Evolutionary conservation across 2,888 invertebrate genomes (phyloP), one percentile per base, ranked within the genome.

Genomic region (Lingula anatina): DNA sequence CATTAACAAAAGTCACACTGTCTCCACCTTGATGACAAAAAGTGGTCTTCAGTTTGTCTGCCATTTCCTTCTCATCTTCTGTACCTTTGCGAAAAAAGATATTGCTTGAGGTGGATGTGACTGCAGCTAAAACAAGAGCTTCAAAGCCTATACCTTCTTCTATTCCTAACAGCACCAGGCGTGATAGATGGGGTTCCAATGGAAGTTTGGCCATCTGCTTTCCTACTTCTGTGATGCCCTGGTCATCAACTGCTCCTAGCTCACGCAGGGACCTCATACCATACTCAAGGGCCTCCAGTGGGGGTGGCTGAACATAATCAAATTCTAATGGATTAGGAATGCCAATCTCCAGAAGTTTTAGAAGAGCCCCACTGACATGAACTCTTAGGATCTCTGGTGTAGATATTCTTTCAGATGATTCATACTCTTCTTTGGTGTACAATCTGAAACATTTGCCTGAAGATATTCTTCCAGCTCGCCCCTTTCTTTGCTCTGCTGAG

Each of bases 401-500:
- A 20, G 65, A 56, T 25, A 42, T 55, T 27, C 54, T 51, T 3
- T 56, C 55, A 71, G 77, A 72, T 3, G 54, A 47, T 5, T 63
- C 47, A 54, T 62, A 77, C 18, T 64, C 61, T n/a, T 58, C 57
- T 44, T 70, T 57, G 5, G 63, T 65, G 53, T 72, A 78, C 9
- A 78, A 60, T 26, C 76, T 59, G 57, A 62, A 75, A 54, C 76
- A 77, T 48, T 60, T 65, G 1, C 78, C 78, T 5, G 65, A 53
- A 18, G 64, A 62, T 5, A 70, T 74, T 49, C 78, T 57, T 15
- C 78, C 78, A 12, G 78, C 77, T 49, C 78, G 57, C 5, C 78
- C 78, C 56, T 71, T 74, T 5, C 78, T 62, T 54, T 78, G 78
- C 27, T 77, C 66, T 4, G 77, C 75, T 3, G 75, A 74, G 44